A percentile compares a stretch with the other conserved stretches of the same genome.
These are phyloP conservation scores for Anomalospiza imberbis DNA, from an alignment of 2,797 vertebrate genomes.

Conservation along the genomic window DNA sequence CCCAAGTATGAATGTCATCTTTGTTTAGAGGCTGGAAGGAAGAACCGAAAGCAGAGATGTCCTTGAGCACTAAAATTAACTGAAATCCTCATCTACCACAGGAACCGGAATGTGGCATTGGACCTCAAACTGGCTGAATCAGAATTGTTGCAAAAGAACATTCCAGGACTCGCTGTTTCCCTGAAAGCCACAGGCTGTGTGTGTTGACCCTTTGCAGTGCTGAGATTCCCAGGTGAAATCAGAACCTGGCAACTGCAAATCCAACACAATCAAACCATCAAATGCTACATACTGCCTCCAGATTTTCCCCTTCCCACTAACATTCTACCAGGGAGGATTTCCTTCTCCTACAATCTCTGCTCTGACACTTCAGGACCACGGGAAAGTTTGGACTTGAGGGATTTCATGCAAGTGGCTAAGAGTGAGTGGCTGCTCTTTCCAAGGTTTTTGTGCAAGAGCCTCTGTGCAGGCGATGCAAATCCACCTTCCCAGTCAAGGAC, in stretches of 20 bases:
- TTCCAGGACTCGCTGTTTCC: background rate
- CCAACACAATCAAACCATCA: background rate
- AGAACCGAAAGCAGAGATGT: background rate
- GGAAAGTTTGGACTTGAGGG: background rate
- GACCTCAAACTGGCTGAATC: background rate
- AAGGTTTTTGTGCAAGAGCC: background rate
- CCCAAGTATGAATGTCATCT: conserved; percentile 41
- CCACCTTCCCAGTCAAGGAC: background rate
- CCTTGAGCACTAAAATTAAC: conserved; percentile 2
- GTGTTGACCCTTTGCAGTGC: background rate
- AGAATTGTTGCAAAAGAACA: background rate
- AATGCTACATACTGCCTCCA: too few relatives aligned
- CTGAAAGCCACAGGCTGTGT: accelerated
- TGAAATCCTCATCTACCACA: background rate
- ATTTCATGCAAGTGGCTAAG: background rate
- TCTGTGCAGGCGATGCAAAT: background rate
- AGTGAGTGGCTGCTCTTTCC: background rate
- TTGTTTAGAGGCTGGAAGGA: conserved; percentile 33
- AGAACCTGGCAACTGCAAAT: background rate
- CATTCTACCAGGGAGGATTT: background rate
- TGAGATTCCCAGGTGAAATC: background rate
- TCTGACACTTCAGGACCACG: background rate
- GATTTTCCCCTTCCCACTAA: background rate
- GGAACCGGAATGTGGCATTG: background rate
- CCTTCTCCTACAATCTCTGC: background rate